Evolutionary conservation across 2,113 vertebrate species (phyloP).

Genomic region (Sinocyclocheilus maitianheensis): DNA sequence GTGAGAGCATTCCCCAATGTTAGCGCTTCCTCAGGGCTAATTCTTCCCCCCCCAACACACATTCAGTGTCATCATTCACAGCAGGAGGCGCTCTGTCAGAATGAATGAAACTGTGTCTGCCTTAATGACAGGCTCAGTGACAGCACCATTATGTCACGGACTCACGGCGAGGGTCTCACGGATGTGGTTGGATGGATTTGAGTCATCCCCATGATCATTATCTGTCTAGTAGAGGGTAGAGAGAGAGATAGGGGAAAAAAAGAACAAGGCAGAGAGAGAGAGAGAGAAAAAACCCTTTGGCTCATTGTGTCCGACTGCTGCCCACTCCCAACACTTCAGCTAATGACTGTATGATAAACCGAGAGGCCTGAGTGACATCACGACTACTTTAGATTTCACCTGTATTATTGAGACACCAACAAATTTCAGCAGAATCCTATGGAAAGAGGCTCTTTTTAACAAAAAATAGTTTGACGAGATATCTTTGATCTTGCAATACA

Average conservation of each 20-base stretch:
- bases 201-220: slow-evolving; percentile 67
- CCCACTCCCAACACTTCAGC: slow-evolving; percentile 3
- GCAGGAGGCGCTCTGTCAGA: slow-evolving; percentile 58
- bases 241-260: slow-evolving; percentile 57
- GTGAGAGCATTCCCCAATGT: slow-evolving; percentile 28
- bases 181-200: slow-evolving; percentile 59
- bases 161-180: slow-evolving; percentile 67
- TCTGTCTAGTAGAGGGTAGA: slow-evolving; percentile 69
- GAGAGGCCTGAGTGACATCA: too few relatives aligned
- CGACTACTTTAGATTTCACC: too few relatives aligned
- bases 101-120: slow-evolving; percentile 53
- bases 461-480: too few relatives aligned
- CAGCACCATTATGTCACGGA: slow-evolving; percentile 63
- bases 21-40: slow-evolving; percentile 64
- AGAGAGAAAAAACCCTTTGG: slow-evolving; percentile 6
- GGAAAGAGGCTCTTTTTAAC: too few relatives aligned
- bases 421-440: too few relatives aligned
- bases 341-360: neutral
- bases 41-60: slow-evolving; percentile 61
- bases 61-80: slow-evolving; percentile 52
- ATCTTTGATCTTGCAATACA: too few relatives aligned
- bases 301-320: slow-evolving; percentile 2
- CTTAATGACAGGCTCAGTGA: slow-evolving; percentile 68
- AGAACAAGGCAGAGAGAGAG: neutral
- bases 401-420: too few relatives aligned